Conservation (phyloP, 2,113 vertebrate genomes). For the Saguinus imperator region DNA sequence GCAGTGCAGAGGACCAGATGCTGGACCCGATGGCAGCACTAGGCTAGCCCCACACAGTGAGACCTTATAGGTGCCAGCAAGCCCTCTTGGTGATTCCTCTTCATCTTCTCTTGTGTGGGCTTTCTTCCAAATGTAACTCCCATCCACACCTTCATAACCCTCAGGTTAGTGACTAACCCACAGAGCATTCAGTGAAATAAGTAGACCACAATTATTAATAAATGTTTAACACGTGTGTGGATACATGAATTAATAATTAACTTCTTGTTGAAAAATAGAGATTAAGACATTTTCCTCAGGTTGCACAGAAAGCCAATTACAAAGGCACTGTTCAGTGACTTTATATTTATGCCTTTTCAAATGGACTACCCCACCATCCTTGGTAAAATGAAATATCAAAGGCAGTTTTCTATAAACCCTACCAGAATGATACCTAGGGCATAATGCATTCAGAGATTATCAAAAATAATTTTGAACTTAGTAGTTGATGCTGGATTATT, state of each 20-base stretch:
- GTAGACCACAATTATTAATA: not conserved
- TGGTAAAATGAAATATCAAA: not conserved
- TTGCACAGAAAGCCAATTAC: not conserved
- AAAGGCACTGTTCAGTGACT: not conserved
- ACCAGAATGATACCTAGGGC: not conserved
- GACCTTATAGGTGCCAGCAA: accelerated
- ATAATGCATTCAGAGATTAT: not conserved
- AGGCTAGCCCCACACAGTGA: not conserved
- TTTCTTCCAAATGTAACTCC: not conserved
- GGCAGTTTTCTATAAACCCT: not conserved
- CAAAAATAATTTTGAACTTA: not conserved
- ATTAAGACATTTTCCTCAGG: slow-evolving; percentile 12
- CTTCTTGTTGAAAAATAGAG: slow-evolving; percentile 38
- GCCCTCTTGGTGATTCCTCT: not conserved
- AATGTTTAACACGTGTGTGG: slow-evolving; percentile 6
- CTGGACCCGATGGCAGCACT: not conserved
- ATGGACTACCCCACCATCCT: not conserved
- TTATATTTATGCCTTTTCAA: not conserved
- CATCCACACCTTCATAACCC: not conserved
- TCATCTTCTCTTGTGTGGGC: not conserved
- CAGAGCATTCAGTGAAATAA: not conserved
- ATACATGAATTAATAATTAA: slow-evolving; percentile 59
- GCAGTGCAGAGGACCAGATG: not conserved
- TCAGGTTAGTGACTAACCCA: slow-evolving; percentile 42
- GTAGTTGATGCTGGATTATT: not conserved